Conservation (phyloP, 2,797 vertebrate genomes). For the Argentina silus region DNA sequence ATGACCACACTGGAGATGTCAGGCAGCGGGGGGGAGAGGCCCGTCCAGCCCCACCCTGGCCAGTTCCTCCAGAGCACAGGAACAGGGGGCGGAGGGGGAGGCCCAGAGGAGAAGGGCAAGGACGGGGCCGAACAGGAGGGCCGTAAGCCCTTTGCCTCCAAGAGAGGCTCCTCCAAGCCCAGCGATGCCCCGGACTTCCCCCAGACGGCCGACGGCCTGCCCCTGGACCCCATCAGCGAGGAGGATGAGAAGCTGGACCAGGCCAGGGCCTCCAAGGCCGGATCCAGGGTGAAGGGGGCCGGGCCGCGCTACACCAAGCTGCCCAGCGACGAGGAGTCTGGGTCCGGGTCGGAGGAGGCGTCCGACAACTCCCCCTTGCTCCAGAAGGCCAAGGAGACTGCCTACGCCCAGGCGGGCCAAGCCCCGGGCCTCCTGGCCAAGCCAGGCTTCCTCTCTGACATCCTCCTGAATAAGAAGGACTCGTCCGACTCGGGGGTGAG, state of each 20-base stretch:
- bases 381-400: slow-evolving; percentile 73
- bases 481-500: slow-evolving; percentile 92
- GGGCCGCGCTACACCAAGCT: slow-evolving; percentile 88
- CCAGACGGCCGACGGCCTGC: slow-evolving; percentile 47
- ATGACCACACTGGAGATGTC: slow-evolving; percentile 93
- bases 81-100: slow-evolving; percentile 54
- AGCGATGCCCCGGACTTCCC: no score
- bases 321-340: slow-evolving; percentile 90
- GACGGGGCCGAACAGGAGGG: slow-evolving; percentile 84
- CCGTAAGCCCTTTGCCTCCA: slow-evolving; percentile 84
- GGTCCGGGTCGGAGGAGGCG: slow-evolving; percentile 76
- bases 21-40: slow-evolving; percentile 79
- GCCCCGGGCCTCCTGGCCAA: slow-evolving; percentile 72
- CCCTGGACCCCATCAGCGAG: slow-evolving; percentile 94
- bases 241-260: slow-evolving; percentile 94
- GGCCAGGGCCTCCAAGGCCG: slow-evolving; percentile 79
- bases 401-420: slow-evolving; percentile 65
- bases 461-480: slow-evolving; percentile 90
- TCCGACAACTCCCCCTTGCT: slow-evolving; percentile 91
- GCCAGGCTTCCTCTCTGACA: slow-evolving; percentile 81
- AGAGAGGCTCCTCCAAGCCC: slow-evolving; percentile 50
- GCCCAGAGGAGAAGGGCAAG: slow-evolving; percentile 63
- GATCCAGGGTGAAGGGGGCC: slow-evolving; percentile 81
- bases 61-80: slow-evolving; percentile 78
- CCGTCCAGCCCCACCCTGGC: slow-evolving; percentile 83